These are phyloP conservation scores for Clarias macrocephalus DNA, from an alignment of 2,113 vertebrate species.

Conservation along the genomic window DNA sequence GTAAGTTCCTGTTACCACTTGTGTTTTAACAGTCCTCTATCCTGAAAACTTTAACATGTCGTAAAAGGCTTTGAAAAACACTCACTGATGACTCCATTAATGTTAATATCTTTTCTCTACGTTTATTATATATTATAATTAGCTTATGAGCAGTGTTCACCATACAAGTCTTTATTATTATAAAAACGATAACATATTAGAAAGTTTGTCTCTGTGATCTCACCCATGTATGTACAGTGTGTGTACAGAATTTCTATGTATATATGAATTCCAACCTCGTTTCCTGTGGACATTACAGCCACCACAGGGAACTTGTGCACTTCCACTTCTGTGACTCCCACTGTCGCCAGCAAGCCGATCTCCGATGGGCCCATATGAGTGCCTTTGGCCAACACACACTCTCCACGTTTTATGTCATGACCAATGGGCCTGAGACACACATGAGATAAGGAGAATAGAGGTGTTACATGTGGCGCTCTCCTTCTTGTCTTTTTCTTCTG, in stretches of 20 bases:
- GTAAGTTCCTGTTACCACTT: background rate
- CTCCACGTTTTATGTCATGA: constrained; percentile 98
- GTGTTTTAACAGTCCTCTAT: background rate
- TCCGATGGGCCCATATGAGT: constrained; percentile 99
- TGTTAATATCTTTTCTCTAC: background rate
- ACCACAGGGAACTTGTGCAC: constrained; percentile 98
- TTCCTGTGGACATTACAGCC: constrained; percentile 98
- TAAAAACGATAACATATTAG: background rate
- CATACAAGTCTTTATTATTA: background rate
- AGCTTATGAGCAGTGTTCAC: background rate
- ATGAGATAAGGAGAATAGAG: constrained; percentile 11
- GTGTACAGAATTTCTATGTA: background rate
- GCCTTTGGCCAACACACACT: constrained; percentile 96
- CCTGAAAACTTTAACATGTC: background rate
- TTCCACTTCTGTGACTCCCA: constrained; percentile 98
- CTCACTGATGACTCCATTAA: background rate
- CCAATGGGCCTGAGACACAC: constrained; percentile 86
- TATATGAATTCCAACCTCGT: constrained; percentile 80
- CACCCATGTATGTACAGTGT: background rate
- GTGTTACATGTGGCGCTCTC: background rate
- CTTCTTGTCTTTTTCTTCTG: background rate
- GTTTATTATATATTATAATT: background rate
- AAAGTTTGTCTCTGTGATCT: background rate
- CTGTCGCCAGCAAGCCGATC: constrained; percentile 95
- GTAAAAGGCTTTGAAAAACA: background rate